A percentile compares a stretch with the other conserved stretches of the same genome.
phyloP scores from a whole-genome alignment of 92 coral and sea anemone species.

The Pocillopora grandis region DNA sequence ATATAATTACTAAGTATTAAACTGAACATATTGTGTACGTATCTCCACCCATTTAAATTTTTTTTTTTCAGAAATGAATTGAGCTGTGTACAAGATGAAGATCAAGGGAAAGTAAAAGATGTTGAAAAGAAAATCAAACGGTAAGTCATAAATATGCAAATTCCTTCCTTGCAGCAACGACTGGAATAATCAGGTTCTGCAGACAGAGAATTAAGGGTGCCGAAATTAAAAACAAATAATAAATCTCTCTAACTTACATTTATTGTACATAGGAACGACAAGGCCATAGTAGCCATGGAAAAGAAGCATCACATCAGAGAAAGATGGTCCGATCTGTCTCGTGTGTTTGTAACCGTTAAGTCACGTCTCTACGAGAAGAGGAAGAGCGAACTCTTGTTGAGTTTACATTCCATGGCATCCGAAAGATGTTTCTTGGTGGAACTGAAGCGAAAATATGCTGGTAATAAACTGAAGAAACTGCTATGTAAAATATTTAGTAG shows the following conservation, averaged over 20 bases:
- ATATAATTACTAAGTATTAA: no score
- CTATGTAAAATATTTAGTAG: not conserved
- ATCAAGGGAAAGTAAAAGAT: no score
- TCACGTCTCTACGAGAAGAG: slow-evolving; percentile 40
- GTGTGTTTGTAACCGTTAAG: slow-evolving; percentile 43
- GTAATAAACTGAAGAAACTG: slow-evolving; percentile 15
- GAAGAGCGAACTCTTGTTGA: slow-evolving; percentile 44
- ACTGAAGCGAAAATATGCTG: slow-evolving; percentile 55
- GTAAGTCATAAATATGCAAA: not conserved
- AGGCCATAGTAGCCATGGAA: slow-evolving; percentile 35
- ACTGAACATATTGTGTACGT: no score
- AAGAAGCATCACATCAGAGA: slow-evolving; percentile 32
- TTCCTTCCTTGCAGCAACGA: slow-evolving; percentile 5
- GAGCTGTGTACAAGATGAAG: no score
- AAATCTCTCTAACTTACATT: not conserved
- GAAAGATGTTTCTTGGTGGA: slow-evolving; percentile 49
- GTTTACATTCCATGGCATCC: slow-evolving; percentile 50
- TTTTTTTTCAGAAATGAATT: no score
- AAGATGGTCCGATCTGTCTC: slow-evolving; percentile 50
- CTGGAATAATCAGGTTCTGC: not conserved
- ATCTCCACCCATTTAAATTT: no score
- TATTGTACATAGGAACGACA: slow-evolving; percentile 31
- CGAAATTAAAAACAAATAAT: not conserved
- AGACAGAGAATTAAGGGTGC: no score
- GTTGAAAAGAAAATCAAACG: no score